phyloP scores from a whole-genome alignment of 2,888 invertebrate genomes.

The Charanyca ferruginea region DNA sequence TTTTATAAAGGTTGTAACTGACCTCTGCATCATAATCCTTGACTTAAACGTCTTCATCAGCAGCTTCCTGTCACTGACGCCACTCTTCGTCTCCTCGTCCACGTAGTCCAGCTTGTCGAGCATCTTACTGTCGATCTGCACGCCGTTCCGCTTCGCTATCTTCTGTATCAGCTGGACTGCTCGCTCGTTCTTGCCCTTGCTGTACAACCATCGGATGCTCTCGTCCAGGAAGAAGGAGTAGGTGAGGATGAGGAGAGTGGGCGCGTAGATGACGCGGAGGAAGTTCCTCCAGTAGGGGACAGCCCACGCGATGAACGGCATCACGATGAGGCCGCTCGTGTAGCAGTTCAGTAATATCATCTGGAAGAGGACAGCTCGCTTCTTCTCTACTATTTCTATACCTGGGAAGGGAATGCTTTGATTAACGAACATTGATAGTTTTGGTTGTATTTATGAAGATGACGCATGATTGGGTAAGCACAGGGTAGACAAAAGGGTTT shows the following conservation, averaged over 20 bases:
- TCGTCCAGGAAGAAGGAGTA: constrained; percentile 86
- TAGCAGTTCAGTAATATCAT: constrained; percentile 87
- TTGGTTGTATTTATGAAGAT: too few species aligned
- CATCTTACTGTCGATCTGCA: constrained; percentile 74
- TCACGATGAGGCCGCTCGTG: constrained; percentile 82
- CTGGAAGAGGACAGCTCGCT: constrained; percentile 82
- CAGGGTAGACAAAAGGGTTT: too few species aligned
- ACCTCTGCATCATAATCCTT: constrained; percentile 83
- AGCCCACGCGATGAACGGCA: constrained; percentile 86
- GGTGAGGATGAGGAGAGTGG: constrained; percentile 81
- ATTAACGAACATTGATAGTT: not conserved
- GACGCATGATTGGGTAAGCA: too few species aligned
- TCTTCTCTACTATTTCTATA: constrained; percentile 87
- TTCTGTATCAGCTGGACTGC: constrained; percentile 81
- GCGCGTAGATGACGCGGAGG: constrained; percentile 85
- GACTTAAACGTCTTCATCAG: constrained; percentile 84
- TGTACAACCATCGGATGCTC: constrained; percentile 87
- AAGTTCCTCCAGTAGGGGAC: constrained; percentile 87
- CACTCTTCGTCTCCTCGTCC: constrained; percentile 73
- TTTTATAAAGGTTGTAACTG: not conserved
- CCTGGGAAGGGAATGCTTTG: constrained; percentile 68
- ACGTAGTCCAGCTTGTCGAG: constrained; percentile 79
- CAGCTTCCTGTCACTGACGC: constrained; percentile 77
- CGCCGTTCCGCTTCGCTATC: constrained; percentile 81
- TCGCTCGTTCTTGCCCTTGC: constrained; percentile 81